Conservation (phyloP, 2,113 vertebrate species). For the Athene cunicularia region DNA sequence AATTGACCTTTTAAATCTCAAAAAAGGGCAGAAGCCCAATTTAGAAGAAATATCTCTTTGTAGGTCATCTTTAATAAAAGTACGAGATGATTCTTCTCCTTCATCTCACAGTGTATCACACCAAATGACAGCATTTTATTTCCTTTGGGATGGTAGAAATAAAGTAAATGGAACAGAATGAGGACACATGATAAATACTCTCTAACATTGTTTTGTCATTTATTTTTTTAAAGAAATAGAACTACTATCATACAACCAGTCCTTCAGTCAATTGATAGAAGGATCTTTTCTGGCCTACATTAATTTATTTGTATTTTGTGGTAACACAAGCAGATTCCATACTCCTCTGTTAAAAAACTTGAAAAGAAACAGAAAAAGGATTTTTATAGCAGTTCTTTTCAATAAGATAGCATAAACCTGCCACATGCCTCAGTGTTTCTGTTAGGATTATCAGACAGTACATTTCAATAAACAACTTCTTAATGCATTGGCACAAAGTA, state of each 20-base stretch:
- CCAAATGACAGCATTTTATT: conserved; percentile 34
- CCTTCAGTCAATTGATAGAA: not conserved
- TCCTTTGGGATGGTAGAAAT: conserved; percentile 32
- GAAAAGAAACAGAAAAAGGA: not conserved
- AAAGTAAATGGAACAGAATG: conserved; percentile 60
- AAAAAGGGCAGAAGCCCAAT: conserved; percentile 10
- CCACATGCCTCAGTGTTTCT: not conserved
- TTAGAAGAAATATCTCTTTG: conserved; percentile 14
- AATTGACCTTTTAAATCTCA: not conserved
- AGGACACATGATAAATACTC: conserved; percentile 38
- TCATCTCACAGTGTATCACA: conserved; percentile 1
- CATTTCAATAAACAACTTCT: not conserved
- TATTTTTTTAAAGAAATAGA: not conserved
- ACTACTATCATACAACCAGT: not conserved
- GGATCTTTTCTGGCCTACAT: not conserved
- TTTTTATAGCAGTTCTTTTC: not conserved
- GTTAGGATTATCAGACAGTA: not conserved
- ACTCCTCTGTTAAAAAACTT: not conserved
- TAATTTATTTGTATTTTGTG: not conserved
- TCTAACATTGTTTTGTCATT: not conserved
- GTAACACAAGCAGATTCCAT: not conserved
- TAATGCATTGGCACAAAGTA: not conserved
- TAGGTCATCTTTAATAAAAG: conserved; percentile 51
- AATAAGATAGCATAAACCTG: not conserved
- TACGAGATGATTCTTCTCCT: conserved; percentile 14